Conservation (phyloP, 2,888 invertebrate genomes). For the Sylvicola cinctus region DNA sequence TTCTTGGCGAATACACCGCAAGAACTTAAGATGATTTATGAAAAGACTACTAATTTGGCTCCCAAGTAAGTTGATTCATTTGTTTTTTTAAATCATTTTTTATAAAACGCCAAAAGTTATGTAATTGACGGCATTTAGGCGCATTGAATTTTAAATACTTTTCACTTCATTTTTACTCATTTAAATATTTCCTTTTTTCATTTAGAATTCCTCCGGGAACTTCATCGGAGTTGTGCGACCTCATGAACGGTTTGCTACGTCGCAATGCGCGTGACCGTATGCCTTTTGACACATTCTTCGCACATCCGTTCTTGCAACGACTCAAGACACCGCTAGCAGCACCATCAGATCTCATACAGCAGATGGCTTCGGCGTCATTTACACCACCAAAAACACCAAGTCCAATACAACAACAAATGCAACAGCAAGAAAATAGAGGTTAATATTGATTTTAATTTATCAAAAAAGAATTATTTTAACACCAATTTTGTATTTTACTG, state of each 20-base stretch:
- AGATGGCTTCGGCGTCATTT: conserved; percentile 10
- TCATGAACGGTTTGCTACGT: conserved; percentile 69
- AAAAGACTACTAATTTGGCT: conserved; percentile 75
- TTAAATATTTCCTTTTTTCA: conserved; percentile 14
- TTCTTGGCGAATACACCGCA: conserved; percentile 97
- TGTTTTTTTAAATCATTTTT: neutral
- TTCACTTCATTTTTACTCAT: conserved; percentile 2
- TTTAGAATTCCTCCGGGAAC: conserved; percentile 85
- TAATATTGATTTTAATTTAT: conserved; percentile 19
- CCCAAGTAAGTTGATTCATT: conserved; percentile 47
- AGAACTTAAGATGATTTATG: conserved; percentile 90
- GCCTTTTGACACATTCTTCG: conserved; percentile 90
- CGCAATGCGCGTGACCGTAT: conserved; percentile 89
- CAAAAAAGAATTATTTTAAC: conserved; percentile 9
- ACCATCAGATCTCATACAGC: too few relatives aligned
- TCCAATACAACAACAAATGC: conserved; percentile 21
- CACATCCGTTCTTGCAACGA: conserved; percentile 72
- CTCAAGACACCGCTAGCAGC: conserved; percentile 29
- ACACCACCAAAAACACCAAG: conserved; percentile 26
- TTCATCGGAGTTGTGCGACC: conserved; percentile 69
- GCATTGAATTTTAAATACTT: neutral
- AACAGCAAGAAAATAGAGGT: conserved; percentile 14
- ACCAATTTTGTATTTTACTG: neutral
- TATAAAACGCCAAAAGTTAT: neutral
- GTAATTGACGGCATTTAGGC: neutral